These are phyloP conservation scores for Sarotherodon lohbergeri DNA, from an alignment of 2,113 vertebrate species.

Conservation along the genomic window DNA sequence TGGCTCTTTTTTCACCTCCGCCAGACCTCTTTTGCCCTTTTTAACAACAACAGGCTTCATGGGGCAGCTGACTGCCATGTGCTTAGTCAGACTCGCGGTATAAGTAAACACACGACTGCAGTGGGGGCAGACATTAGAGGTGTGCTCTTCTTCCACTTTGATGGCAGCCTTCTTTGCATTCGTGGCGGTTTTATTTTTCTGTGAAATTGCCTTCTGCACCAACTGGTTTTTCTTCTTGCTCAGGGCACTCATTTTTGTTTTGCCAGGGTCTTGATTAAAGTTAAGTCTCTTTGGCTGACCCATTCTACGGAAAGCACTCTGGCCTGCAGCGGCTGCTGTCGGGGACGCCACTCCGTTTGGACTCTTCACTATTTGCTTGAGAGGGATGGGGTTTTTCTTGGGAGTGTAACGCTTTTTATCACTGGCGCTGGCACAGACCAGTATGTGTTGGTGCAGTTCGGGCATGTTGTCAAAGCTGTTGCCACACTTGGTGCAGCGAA, in stretches of 20 bases:
- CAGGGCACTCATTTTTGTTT: slow-evolving; percentile 85
- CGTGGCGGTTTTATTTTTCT: slow-evolving; percentile 82
- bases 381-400: slow-evolving; percentile 95
- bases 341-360: slow-evolving; percentile 77
- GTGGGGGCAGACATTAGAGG: slow-evolving; percentile 87
- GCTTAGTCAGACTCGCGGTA: slow-evolving; percentile 88
- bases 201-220: slow-evolving; percentile 92
- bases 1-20: slow-evolving; percentile 74
- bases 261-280: slow-evolving; percentile 84
- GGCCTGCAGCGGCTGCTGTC: slow-evolving; percentile 59
- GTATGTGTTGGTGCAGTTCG: slow-evolving; percentile 91
- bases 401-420: slow-evolving; percentile 97
- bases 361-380: slow-evolving; percentile 88
- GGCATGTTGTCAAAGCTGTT: slow-evolving; percentile 99
- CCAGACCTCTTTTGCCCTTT: slow-evolving; percentile 74
- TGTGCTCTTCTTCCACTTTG: slow-evolving; percentile 57
- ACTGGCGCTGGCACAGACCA: slow-evolving; percentile 92
- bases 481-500: slow-evolving; percentile 97
- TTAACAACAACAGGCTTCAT: slow-evolving; percentile 81
- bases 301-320: slow-evolving; percentile 85
- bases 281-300: slow-evolving; percentile 94
- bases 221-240: slow-evolving; percentile 94
- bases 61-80: slow-evolving; percentile 88
- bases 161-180: slow-evolving; percentile 79
- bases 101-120: slow-evolving; percentile 92